Percentiles rank a stretch among this genome's conserved stretches.
These are phyloP conservation scores for Malurus melanocephalus DNA, from an alignment of 2,113 vertebrate species.

Conservation along the genomic window DNA sequence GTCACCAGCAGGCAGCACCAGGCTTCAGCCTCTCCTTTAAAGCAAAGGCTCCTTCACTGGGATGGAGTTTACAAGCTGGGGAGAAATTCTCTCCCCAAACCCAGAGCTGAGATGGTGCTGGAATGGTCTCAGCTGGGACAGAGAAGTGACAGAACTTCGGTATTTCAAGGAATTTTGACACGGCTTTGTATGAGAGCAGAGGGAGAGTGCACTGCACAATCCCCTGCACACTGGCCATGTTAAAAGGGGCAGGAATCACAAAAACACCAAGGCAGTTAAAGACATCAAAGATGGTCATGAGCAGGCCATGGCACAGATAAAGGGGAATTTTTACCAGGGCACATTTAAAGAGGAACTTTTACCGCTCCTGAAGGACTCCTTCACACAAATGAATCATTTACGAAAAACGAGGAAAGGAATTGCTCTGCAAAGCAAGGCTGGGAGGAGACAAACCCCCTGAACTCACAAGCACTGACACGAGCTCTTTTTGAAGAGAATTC, in stretches of 20 bases:
- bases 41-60: background rate
- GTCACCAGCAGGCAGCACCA: background rate
- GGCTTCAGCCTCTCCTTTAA: background rate
- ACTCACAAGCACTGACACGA: background rate
- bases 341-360: background rate
- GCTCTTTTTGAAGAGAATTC: background rate
- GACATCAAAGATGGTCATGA: background rate
- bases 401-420: background rate
- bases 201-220: background rate
- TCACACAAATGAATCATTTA: background rate
- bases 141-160: background rate
- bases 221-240: fast-evolving
- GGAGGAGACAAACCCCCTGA: background rate
- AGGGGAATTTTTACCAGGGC: background rate
- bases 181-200: background rate
- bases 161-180: background rate
- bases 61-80: background rate
- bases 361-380: background rate
- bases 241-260: fast-evolving
- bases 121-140: background rate
- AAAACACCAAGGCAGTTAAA: background rate
- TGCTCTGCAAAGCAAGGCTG: background rate
- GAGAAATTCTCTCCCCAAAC: background rate
- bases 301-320: background rate
- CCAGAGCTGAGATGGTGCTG: background rate